Evolutionary conservation across 2,888 invertebrate genomes (phyloP), one percentile per base, ranked within the genome.

Genomic region (Polydesmus complanatus): DNA sequence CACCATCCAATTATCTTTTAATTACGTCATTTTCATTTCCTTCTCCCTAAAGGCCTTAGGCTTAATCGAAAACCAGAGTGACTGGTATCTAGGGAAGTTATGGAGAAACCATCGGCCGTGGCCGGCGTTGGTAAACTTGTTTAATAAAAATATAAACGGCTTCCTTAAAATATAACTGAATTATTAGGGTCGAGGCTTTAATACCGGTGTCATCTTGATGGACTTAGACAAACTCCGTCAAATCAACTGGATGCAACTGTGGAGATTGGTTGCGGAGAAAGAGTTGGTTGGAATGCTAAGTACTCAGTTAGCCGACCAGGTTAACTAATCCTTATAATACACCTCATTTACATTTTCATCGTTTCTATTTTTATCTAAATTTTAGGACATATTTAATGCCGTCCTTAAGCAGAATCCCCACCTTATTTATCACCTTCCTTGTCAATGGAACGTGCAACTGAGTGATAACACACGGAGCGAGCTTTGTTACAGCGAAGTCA

Each of bases 361-460:
- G 14, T 8, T 8, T 37, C 37, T 37, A 37, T 54, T 51, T 8
- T 51, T 19, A 27, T 22, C 23, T 8, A 54, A 8, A 8, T 21
- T 21, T 18, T 67, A 77, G 76, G 93, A 94, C 73, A 85, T 94
- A 58, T 86, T 93, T 68, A 94, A 94, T 73, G 85, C 91, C 0
- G 82, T 92, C 18, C 80, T 93, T 61, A 85, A 85, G 69, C 81
- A 83, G 67, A 78, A 85, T 69, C 86, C 89, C 0, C 74, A 80
- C 61, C 77, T 89, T 49, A 79, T 92, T 19, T 84, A 83, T 71
- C 80, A 80, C 69, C 79, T 94, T 63, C 86, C 88, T 58, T 94
- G 93, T 71, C 84, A 86, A 69, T 94, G 90, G 83, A 94, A 94
- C 74, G 86, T 91, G 2, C 93, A 93, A 72, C 78, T 94, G 69